These are phyloP conservation scores for Sternarchorhynchus goeldii DNA, from an alignment of 2,797 vertebrate species.

Conservation along the genomic window DNA sequence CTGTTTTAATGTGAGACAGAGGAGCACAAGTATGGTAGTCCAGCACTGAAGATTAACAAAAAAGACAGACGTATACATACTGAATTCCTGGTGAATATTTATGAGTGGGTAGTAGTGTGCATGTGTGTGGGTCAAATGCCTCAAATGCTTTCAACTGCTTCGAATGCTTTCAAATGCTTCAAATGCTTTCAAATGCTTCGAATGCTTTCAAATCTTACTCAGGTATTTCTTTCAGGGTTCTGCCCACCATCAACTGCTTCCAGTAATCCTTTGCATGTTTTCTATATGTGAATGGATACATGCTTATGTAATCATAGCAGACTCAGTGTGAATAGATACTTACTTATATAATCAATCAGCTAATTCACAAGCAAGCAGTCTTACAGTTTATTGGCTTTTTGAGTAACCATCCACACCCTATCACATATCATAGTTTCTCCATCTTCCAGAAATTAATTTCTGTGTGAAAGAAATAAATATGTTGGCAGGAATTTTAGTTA, in stretches of 20 bases:
- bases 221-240: not conserved
- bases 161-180: not conserved
- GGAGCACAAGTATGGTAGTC: conserved; percentile 33
- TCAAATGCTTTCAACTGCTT: not conserved
- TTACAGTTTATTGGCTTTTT: conserved; percentile 6
- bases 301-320: too few relatives aligned
- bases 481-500: not conserved
- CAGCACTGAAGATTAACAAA: conserved; percentile 31
- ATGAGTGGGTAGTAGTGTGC: not conserved
- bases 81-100: not conserved
- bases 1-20: conserved; percentile 23
- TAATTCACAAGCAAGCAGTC: conserved; percentile 33
- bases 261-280: too few relatives aligned
- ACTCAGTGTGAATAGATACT: too few relatives aligned
- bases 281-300: too few relatives aligned
- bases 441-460: conserved; percentile 32
- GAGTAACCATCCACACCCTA: conserved; percentile 10
- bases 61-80: not conserved
- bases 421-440: conserved; percentile 22
- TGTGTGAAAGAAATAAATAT: conserved; percentile 32
- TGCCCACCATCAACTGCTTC: not conserved
- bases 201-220: not conserved
- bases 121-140: not conserved
- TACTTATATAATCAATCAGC: not conserved
- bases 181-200: not conserved